Base-by-base conservation (phyloP, 2,888 invertebrate genomes). In the Trisateles emortualis region DNA sequence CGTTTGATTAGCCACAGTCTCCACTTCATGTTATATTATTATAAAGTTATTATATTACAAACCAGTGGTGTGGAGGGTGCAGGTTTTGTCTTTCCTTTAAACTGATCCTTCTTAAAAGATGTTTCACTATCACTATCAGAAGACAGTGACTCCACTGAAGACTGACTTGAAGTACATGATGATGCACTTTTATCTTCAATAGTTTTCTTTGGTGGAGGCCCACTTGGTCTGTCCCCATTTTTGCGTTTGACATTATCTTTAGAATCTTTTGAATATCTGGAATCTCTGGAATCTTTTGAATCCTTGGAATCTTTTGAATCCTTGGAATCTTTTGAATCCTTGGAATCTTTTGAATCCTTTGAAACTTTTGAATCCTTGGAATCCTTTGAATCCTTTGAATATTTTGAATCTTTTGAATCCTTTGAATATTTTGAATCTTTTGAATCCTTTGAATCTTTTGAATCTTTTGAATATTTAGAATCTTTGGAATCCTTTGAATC, bases 91-190 rank as follows among this genome's bases (percentile, higher is more conserved):
- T 91, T 91, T 0, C 84, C 86, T 56, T 88, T 89, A 0, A 80
- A 36, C 0, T 76, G 64, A 40, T 87, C 87, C 50, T 90, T 90
- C 17, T 90, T 91, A 0, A 81, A 72, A 3, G 80, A 66, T 0
- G 86, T 79, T 58, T 90, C 91, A 73, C 88, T 90, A 6, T 90
- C 90, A 69, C 87, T 91, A 29, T 91, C 91, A 0, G 90, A 88
- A 0, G 92, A 90, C 0, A 92, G 86, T 0, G 92, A 88, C 57
- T 92, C 92, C 3, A 86, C 78, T 0, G 92, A 92, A 0, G 92
- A 92, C 47, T 91, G 92, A 69, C 92, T 92, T 0, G 92, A 91
- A 0, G 89, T 77, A 63, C 92, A 90, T 1, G 92, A 92, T 6
- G 92, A 88, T 0, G 85, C 88, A 76, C 88, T 92, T 52, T 90